These are phyloP conservation scores for Sus cebifrons DNA, from an alignment of 2,797 vertebrate species.

Conservation along the genomic window DNA sequence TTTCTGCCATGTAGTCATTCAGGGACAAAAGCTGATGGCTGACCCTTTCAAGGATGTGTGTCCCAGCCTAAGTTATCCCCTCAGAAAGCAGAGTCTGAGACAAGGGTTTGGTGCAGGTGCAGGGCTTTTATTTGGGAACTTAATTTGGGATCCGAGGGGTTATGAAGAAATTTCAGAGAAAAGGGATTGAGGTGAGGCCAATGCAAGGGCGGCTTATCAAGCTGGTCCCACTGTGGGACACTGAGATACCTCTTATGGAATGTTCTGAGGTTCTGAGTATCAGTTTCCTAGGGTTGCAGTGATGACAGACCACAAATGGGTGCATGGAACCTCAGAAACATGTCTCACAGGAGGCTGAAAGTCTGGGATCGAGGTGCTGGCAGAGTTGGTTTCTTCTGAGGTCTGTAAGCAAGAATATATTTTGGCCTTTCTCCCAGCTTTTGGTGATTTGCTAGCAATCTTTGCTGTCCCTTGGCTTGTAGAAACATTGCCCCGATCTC, in stretches of 20 bases:
- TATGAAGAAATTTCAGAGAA: background rate
- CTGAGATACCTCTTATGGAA: background rate
- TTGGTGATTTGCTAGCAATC: background rate
- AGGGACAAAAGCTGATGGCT: background rate
- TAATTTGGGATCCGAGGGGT: background rate
- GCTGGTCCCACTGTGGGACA: background rate
- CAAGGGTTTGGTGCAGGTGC: background rate
- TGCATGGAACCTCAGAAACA: background rate
- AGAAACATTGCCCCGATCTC: background rate
- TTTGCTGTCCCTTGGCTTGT: background rate
- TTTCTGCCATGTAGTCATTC: background rate
- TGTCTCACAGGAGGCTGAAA: background rate
- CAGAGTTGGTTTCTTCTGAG: background rate
- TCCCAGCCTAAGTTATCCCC: background rate
- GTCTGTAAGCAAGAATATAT: background rate
- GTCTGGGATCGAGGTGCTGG: background rate
- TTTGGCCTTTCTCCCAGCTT: background rate
- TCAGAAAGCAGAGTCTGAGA: background rate
- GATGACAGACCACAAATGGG: background rate
- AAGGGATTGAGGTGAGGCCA: background rate
- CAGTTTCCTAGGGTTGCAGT: background rate
- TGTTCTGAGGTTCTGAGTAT: accelerated
- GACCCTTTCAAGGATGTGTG: background rate
- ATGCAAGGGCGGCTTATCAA: background rate
- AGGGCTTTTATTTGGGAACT: background rate